A percentile compares a stretch with the other conserved stretches of the same genome.
Evolutionary conservation across 2,888 invertebrate genomes (phyloP).

Genomic region (Sinopyrophorus schimmeli): DNA sequence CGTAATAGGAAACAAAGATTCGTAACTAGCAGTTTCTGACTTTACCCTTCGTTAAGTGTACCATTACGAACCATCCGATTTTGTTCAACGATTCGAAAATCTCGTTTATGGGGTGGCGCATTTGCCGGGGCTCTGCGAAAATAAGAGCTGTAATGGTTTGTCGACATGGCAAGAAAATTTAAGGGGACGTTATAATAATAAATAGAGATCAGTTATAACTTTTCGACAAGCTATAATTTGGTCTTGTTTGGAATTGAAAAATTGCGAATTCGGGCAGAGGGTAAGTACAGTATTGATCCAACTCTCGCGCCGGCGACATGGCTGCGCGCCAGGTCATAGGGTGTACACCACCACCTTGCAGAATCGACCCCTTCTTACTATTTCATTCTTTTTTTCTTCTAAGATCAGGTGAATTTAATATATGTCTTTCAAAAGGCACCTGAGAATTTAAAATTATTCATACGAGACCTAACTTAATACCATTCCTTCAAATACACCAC

Average conservation of each 20-base stretch:
- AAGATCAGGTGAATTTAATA: slow-evolving; percentile 17
- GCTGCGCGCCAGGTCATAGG: slow-evolving; percentile 44
- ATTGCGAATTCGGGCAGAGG: slow-evolving; percentile 45
- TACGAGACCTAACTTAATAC: too few species aligned
- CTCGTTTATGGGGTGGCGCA: neutral
- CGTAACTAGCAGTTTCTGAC: slow-evolving; percentile 21
- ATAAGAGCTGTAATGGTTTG: neutral
- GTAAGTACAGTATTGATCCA: slow-evolving; percentile 42
- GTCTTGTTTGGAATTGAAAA: slow-evolving; percentile 31
- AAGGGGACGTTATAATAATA: too few species aligned
- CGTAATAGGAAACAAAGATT: slow-evolving; percentile 14
- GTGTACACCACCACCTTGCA: slow-evolving; percentile 32
- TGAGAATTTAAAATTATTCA: too few species aligned
- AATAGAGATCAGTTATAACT: too few species aligned
- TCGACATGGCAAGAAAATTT: neutral
- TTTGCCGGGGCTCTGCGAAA: neutral
- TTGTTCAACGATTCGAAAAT: slow-evolving; percentile 14
- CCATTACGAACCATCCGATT: slow-evolving; percentile 12
- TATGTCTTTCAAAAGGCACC: too few species aligned
- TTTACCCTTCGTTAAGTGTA: slow-evolving; percentile 12
- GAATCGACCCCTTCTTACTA: slow-evolving; percentile 29
- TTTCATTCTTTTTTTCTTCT: slow-evolving; percentile 19
- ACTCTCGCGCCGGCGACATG: slow-evolving; percentile 39
- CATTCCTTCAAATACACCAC: too few species aligned
- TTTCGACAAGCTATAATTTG: too few species aligned